Base-by-base conservation (phyloP, 2,797 vertebrate species). In the Pseudochaenichthys georgianus region DNA sequence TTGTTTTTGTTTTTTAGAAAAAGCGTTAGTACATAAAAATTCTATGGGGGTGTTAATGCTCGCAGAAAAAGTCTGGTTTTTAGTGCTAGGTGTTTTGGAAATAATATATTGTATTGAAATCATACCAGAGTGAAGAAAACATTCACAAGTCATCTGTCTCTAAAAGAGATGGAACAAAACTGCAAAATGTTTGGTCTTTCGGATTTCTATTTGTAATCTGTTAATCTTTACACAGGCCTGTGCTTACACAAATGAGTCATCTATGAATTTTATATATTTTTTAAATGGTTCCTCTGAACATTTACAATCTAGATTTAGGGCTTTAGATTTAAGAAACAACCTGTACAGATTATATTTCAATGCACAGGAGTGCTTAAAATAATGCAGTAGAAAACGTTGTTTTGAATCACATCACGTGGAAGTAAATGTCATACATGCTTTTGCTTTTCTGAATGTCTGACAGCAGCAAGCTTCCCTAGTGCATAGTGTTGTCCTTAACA, bases 401-500 rank as follows among this genome's bases (percentile, higher is more conserved):
- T 43, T n/a, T 64, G 23, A 70, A 62, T 54, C n/a, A 45, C 45
- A 52, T 2, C 45, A 52, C 48, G 67, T 42, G 47, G 31, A 64
- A 19, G 15, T n/a, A 62, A 77, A 75, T 48, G 34, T 42, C 19
- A 31, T 5, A 21, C 63, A 17, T 34, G 5, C 42, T 63, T 50
- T 62, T 43, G 15, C 17, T 70, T 0, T 61, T 48, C 62, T 16
- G 60, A 41, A 54, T 57, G 21, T 70, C 80, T 73, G 31, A 64
- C 13, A 21, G 10, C 53, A 46, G 13, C 58, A 46, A 73, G 34
- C 45, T 47, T 21, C 55, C 47, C 42, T 55, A 19, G 23, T 72
- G 16, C 61, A 61, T 50, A 48, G 48, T 64, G 77, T 53, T 62
- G 77, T 63, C 68, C 58, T 46, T 70, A 76, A 83, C 62, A 77